These are phyloP conservation scores for Oreotrochilus melanogaster DNA, from an alignment of 2,113 vertebrate genomes.

Conservation along the genomic window DNA sequence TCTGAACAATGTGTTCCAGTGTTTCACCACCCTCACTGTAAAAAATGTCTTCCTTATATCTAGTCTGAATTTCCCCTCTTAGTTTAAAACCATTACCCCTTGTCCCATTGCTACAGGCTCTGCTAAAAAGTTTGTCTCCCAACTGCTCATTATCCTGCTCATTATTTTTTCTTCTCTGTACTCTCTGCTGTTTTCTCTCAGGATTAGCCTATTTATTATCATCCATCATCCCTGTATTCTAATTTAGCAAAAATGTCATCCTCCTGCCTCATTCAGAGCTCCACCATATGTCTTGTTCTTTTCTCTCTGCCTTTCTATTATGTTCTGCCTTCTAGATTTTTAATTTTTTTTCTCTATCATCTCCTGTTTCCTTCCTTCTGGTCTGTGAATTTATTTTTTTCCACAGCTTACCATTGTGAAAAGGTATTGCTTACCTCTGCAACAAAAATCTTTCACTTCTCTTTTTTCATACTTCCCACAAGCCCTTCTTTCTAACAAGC, in stretches of 20 bases:
- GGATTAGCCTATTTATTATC: conserved; percentile 30
- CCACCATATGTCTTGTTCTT: conserved; percentile 58
- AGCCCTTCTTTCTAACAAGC: not conserved
- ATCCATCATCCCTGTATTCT: conserved; percentile 25
- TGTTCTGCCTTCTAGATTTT: conserved; percentile 5
- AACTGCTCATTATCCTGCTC: not conserved
- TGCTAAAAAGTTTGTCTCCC: no score
- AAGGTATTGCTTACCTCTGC: not conserved
- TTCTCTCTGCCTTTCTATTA: conserved; percentile 23
- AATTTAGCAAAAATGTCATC: conserved; percentile 60
- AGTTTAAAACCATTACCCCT: no score
- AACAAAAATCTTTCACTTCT: not conserved
- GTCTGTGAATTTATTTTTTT: not conserved
- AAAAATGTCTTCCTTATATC: no score
- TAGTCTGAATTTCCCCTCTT: no score
- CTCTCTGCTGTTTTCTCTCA: not conserved
- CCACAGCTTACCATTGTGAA: not conserved
- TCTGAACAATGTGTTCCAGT: no score
- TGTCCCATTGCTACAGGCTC: no score
- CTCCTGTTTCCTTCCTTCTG: not conserved
- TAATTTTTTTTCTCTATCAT: not conserved
- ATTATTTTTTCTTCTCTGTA: not conserved
- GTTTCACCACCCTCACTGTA: no score
- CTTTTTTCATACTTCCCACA: not conserved
- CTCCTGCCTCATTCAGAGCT: conserved; percentile 18